phyloP scores from a whole-genome alignment of 2,797 vertebrate species.

The Chelmon rostratus region DNA sequence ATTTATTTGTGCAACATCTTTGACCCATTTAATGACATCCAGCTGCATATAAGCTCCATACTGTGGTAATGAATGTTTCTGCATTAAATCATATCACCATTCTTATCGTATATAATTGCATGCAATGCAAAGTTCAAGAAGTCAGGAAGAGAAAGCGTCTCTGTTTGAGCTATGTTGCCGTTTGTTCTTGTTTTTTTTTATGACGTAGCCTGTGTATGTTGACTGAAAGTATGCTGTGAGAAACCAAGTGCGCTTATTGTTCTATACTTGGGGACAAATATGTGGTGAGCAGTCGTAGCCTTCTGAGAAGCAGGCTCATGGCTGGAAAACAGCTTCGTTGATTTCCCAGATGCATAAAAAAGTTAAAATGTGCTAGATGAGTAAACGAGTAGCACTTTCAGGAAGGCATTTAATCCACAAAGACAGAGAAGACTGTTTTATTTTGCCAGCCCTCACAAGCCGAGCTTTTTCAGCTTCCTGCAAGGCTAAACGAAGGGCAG shows the following conservation, averaged over 20 bases:
- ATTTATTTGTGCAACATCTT: constrained; percentile 28
- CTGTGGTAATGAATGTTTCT: constrained; percentile 8
- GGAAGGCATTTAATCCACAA: neutral
- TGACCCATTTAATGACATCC: constrained; percentile 20
- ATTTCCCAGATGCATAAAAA: neutral
- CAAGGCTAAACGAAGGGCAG: neutral
- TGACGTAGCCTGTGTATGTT: neutral
- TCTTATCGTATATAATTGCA: neutral
- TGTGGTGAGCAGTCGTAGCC: neutral
- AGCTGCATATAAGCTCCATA: constrained; percentile 1
- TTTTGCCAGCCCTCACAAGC: neutral
- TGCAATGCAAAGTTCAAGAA: neutral
- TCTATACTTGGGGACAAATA: neutral
- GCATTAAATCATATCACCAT: neutral
- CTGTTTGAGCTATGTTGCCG: neutral
- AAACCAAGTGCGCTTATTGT: neutral
- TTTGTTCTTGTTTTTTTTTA: neutral
- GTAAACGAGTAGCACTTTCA: neutral
- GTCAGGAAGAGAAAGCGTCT: neutral
- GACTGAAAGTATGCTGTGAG: neutral
- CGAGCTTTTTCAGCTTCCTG: neutral
- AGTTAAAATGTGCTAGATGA: neutral
- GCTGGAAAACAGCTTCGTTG: neutral
- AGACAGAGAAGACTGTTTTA: neutral
- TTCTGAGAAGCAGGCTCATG: neutral